These are phyloP conservation scores for Brachypalpus laphriformis DNA, from an alignment of 2,888 invertebrate species.

Conservation along the genomic window DNA sequence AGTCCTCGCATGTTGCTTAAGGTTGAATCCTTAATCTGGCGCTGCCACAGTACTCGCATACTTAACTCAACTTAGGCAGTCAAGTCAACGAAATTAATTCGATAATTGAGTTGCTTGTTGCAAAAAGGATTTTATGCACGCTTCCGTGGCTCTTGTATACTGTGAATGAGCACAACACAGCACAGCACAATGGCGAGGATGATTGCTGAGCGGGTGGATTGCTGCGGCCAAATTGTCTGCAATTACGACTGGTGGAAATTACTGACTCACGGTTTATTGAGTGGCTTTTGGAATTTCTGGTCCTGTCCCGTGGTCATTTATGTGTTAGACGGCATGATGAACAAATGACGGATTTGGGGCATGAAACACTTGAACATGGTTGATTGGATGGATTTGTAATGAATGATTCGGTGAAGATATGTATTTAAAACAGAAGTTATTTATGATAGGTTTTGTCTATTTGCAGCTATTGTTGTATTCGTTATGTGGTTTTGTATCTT, in stretches of 20 bases:
- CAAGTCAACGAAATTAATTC: conserved; percentile 74
- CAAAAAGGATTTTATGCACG: conserved; percentile 67
- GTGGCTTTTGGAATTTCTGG: conserved; percentile 41
- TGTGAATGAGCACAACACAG: not conserved
- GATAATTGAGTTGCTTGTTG: conserved; percentile 73
- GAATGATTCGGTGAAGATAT: not conserved
- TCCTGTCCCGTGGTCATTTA: conserved; percentile 11
- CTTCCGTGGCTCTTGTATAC: conserved; percentile 21
- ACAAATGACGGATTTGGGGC: not conserved
- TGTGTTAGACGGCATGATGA: not conserved
- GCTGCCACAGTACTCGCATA: conserved; percentile 58
- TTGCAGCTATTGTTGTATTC: too few relatives aligned
- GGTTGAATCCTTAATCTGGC: conserved; percentile 70
- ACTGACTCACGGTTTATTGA: conserved; percentile 47
- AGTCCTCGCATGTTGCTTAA: conserved; percentile 72
- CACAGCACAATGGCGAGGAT: not conserved
- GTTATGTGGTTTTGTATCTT: too few relatives aligned
- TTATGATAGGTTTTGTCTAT: too few relatives aligned
- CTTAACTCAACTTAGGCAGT: conserved; percentile 71
- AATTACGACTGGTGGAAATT: conserved; percentile 62
- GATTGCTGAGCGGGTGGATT: conserved; percentile 15
- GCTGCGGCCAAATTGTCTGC: conserved; percentile 53
- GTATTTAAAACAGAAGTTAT: too few relatives aligned
- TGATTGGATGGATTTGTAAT: conserved; percentile 8
- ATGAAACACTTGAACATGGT: conserved; percentile 14